Base-by-base conservation (phyloP, 2,888 invertebrate species). In the Psococerastis gibbosa region DNA sequence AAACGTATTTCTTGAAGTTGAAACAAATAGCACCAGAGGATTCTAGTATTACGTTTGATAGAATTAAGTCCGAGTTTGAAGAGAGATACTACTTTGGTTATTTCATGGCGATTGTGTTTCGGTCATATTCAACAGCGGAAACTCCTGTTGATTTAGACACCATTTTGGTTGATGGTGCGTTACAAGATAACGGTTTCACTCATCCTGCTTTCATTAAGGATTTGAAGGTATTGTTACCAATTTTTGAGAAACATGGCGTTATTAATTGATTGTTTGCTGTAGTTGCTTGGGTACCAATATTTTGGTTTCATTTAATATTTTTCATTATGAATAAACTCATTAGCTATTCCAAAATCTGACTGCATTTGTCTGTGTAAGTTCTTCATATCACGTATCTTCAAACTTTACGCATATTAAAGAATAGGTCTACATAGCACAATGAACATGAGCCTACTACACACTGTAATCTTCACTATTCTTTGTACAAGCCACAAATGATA, bases 11-110 rank as follows among this genome's bases (percentile, higher is more conserved):
- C 20, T 13, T 20, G n/a, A 38, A 9, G 4, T 20, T 38, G 17
- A 15, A 20, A 6, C 6, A 22, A 5, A 20, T 20, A 18, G 38
- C 38, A n/a, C 20, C 20, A 3, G 38, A 38, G n/a, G 11, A 18
- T 38, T 4, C 17, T 18, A 22, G 20, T 5, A n/a, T 38, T 38
- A 17, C 6, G 3, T 6, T 38, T 17, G 38, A 38, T 20, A 5
- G 9, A 9, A 11, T 38, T 17, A 16, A 22, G 11, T 20, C 17
- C 17, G 38, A 38, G 20, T 38, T 38, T 17, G 22, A n/a, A 18
- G 38, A 38, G 8, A 38, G 18, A 38, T 38, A 27, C 27, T 27
- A 27, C 11, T 27, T 27, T 27, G 27, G 27, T 9, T 27, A 27
- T 27, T 27, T 27, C 6, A 9, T 27, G 27, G 11, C 27, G 11